phyloP scores from a whole-genome alignment of 2,888 invertebrate species.

The Cheilosia pagana region DNA sequence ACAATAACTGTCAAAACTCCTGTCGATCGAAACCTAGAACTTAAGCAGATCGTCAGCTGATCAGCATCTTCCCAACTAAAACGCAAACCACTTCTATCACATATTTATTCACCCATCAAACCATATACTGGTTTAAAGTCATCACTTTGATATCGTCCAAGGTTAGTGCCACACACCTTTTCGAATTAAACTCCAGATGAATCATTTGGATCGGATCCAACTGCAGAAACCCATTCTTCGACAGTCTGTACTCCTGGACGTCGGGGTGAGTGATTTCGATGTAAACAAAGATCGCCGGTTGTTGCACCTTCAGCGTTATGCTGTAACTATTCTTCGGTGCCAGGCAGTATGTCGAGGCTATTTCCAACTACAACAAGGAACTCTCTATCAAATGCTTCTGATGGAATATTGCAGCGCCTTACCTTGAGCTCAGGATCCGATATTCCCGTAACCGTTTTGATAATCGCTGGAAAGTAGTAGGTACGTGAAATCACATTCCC shows the following conservation, averaged over 20 bases:
- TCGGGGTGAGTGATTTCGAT: slow-evolving; percentile 79
- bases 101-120: background rate
- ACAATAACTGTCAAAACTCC: no score
- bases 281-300: slow-evolving; percentile 82
- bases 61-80: background rate
- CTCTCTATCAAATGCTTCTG: background rate
- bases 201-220: slow-evolving; percentile 79
- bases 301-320: slow-evolving; percentile 79
- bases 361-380: slow-evolving; percentile 77
- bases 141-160: slow-evolving; percentile 79
- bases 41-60: no score
- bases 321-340: slow-evolving; percentile 77
- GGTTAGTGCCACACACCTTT: slow-evolving; percentile 77
- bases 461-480: slow-evolving; percentile 87
- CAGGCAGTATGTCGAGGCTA: slow-evolving; percentile 78
- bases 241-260: slow-evolving; percentile 79
- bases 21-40: no score
- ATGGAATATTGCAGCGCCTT: slow-evolving; percentile 38
- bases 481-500: slow-evolving; percentile 86
- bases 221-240: slow-evolving; percentile 82
- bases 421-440: slow-evolving; percentile 86
- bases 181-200: slow-evolving; percentile 78
- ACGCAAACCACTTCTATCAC: background rate
- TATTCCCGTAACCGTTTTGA: slow-evolving; percentile 85
- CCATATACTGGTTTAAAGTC: slow-evolving; percentile 82